Base-by-base conservation (phyloP, 2,888 invertebrate species). In the Pogonocherus hispidulus region DNA sequence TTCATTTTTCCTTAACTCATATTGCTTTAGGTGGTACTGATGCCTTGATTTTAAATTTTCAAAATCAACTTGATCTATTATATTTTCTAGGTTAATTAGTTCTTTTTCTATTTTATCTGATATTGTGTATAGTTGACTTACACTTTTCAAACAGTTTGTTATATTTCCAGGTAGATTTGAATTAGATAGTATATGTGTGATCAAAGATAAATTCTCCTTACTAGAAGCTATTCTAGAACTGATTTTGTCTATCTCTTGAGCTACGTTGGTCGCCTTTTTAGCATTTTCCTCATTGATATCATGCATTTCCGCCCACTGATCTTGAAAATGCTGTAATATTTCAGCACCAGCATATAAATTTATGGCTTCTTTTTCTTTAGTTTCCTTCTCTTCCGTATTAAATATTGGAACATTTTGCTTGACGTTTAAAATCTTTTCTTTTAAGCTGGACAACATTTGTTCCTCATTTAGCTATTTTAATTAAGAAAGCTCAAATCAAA, bases 41-140 rank as follows among this genome's bases (percentile, higher is more conserved):
- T 93, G 93, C 79, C 93, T 91, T 47, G 91, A 81, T 82, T 93
- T 92, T 85, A 90, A 89, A 79, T 89, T 91, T 78, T 93, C 90
- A 81, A 93, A 88, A 72, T 92, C 92, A 70, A 90, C 87, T 70
- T 89, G 89, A 79, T 93, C 93, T 11, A 93, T 89, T 66, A 91
- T 82, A 79, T 92, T 90, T 81, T 93, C 92, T 69, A 93, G 87
- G 60, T 89, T 87, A 8, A 90, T 85, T 55, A 93, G 81, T 41
- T 90, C 89, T 20, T 88, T 87, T 81, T 93, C 93, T 0, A 92
- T 90, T 72, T 88, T 88, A 69, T 89, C 89, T 73, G 92, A 87
- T 49, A 89, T 81, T 54, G 83, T 86, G 78, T 91, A 89, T 22
- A 93, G 85, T 55, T 84, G 85, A 73, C 86, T 87, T 22, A 90